Base-by-base conservation (phyloP, 92 coral and sea anemone species). In the Virgularia gustaviana region DNA sequence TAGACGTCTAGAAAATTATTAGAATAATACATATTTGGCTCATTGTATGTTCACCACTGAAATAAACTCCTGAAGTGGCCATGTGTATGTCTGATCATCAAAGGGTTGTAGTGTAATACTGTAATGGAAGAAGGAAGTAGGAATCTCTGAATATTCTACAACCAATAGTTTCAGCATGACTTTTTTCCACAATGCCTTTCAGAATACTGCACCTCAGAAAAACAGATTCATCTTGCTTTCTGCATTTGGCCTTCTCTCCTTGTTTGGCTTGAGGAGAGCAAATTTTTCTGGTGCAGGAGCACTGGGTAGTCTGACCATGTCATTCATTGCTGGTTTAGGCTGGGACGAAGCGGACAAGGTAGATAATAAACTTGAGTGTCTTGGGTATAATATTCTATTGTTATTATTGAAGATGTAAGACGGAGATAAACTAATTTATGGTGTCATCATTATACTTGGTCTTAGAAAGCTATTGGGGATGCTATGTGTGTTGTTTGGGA, bases 281-380 rank as follows among this genome's bases (percentile, higher is more conserved):
- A 80, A 89, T 66, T 86, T 92, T 61, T 87, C 98, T 2, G 98
- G 98, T 32, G 98, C 98, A 28, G 98, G 98, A 7, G 98, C 98
- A 39, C 78, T 89, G 11, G 96, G 98, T 27, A 87, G 85, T 11
- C 81, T 92, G 58, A 70, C 90, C 57, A 78, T 92, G 88, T 91
- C 96, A 81, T 86, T 89, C 30, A 73, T 92, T 31, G 94, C 98
- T 29, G 88, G 90, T 0, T 68, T 82, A 62, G 92, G 87, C 32
- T 92, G 98, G 98, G 88, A 89, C 43, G 86, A 89, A 31, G 49
- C 62, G 5, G 92, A 88, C 54, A 89, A 89, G 85, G 96, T 92
- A 70, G 49, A 54, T 1, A 13, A 22, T 25, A 19, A 19, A 11
- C 24, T 24, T 3, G 9, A 16, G 9, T 4, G 2, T 56, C 16